Percentiles rank a stretch among this genome's conserved stretches.
These are phyloP conservation scores for Pantala flavescens DNA, from an alignment of 1,140 invertebrate genomes.

Conservation along the genomic window DNA sequence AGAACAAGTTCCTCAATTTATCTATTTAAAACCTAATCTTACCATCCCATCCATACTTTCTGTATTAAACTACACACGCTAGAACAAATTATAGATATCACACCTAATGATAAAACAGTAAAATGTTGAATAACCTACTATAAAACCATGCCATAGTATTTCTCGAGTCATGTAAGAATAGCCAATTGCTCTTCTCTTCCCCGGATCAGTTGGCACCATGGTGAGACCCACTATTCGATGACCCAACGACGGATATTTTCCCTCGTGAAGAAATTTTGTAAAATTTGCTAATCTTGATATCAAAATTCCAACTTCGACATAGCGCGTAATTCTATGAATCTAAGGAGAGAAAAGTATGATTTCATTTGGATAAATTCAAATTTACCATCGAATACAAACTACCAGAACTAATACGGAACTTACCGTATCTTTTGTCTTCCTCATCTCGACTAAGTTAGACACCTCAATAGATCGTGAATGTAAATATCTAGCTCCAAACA, in stretches of 20 bases:
- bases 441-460: neutral
- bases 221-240: conserved; percentile 42
- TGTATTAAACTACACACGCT: too few relatives aligned
- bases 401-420: neutral
- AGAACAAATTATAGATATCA: too few relatives aligned
- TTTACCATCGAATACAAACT: neutral
- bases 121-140: conserved; percentile 38
- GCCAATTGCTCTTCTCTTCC: conserved; percentile 41
- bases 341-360: conserved; percentile 12
- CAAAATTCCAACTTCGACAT: conserved; percentile 40
- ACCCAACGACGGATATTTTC: conserved; percentile 45
- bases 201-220: conserved; percentile 36
- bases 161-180: conserved; percentile 52
- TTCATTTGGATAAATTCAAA: neutral
- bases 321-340: conserved; percentile 24
- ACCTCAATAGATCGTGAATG: conserved; percentile 16
- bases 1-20: too few relatives aligned
- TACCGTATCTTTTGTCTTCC: neutral
- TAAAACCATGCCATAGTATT: conserved; percentile 54
- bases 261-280: conserved; percentile 47
- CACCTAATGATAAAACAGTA: too few relatives aligned
- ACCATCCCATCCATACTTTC: too few relatives aligned
- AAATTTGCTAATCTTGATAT: conserved; percentile 48
- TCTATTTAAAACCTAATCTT: too few relatives aligned
- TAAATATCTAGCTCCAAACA: conserved; percentile 19